Evolutionary conservation across 2,888 invertebrate species (phyloP), one percentile per base, ranked within the genome.

Genomic region (Aleiodes alternator): DNA sequence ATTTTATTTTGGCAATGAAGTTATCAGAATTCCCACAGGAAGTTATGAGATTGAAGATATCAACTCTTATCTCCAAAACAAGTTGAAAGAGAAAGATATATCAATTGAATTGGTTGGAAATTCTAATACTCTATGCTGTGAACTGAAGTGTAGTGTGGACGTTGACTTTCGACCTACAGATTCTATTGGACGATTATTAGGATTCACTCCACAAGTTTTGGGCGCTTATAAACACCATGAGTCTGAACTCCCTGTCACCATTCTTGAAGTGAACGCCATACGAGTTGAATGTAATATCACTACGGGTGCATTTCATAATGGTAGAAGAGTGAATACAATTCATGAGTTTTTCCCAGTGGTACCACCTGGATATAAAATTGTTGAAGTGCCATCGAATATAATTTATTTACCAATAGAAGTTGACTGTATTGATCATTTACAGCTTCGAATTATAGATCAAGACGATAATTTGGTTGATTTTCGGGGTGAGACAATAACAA

Each of bases 21-120:
- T 76, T 48, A 72, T 83, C 12, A 73, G 59, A 23, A 79, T 86
- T 56, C 84, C 84, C 16, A 72, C 78, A 6, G 85, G 84, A 3
- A 81, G 84, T 16, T 85, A 86, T 76, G 86, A 86, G 78, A 80
- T 86, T n/a, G 79, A 81, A 51, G 82, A 86, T 79, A 80, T 85
- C 29, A 79, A 80, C 5, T 1, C 11, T 4, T 56, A 56, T 56
- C 4, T 56, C 1, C 9, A 23, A 9, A 56, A 56, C 9, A 11
- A 23, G 11, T 56, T 56, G 14, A 9, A 3, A 0, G 9, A 56
- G 11, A 56, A 11, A 11, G 29, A 23, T 29, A 57, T 23, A 14
- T 29, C 9, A 14, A 57, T 57, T 0, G 7, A 57, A 14, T 4
- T 57, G 1, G 11, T 11, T 6, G 29, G 23, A 16, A 23, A 57